phyloP scores from a whole-genome alignment of 2,888 invertebrate genomes.

The Dryomyza anilis region DNA sequence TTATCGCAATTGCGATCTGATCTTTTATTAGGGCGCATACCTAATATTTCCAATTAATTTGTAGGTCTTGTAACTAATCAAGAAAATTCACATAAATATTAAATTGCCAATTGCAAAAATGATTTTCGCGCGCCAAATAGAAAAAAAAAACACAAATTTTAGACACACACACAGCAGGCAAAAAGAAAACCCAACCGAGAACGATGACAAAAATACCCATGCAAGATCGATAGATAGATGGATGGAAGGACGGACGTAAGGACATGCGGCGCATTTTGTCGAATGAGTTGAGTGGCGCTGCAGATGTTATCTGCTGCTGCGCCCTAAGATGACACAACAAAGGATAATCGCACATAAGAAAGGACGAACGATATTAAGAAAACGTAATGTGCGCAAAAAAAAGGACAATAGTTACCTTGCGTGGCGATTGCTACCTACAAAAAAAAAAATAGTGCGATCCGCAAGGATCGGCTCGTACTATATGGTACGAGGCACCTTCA shows the following conservation, averaged over 20 bases:
- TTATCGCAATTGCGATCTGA: no score
- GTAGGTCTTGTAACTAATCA: neutral
- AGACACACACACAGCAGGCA: neutral
- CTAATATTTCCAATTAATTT: neutral
- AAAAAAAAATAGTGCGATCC: no score
- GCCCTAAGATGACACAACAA: neutral
- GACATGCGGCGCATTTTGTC: no score
- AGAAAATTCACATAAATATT: neutral
- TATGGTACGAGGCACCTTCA: no score
- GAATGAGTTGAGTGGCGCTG: neutral
- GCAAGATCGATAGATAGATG: neutral
- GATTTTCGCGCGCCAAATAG: neutral
- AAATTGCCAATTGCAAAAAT: neutral
- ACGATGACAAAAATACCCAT: neutral
- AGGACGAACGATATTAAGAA: neutral
- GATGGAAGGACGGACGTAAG: no score
- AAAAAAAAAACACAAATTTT: neutral
- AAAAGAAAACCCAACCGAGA: neutral
- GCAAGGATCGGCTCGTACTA: no score
- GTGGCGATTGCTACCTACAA: no score
- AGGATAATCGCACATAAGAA: neutral
- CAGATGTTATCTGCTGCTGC: neutral
- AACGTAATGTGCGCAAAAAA: no score
- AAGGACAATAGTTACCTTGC: no score
- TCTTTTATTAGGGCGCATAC: no score